Evolutionary conservation across 2,113 vertebrate genomes (phyloP).

Genomic region (Piprites chloris): DNA sequence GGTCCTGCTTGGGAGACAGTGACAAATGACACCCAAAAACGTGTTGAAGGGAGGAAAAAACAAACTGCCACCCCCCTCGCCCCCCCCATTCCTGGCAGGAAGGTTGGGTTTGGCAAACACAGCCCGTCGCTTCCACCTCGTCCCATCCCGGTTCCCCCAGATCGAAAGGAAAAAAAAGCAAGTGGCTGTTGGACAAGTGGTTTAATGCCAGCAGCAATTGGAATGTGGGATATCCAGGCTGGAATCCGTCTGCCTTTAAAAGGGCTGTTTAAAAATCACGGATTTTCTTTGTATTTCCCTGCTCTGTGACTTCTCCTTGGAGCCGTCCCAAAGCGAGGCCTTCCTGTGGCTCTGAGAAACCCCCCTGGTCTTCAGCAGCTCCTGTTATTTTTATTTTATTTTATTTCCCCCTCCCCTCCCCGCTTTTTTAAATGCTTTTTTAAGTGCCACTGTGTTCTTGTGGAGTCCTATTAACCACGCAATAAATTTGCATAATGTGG

Average conservation of each 20-base stretch:
- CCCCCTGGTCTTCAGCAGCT: background rate
- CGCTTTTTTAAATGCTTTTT: background rate
- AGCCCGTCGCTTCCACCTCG: rapidly evolving
- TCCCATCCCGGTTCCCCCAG: rapidly evolving
- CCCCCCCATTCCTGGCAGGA: background rate
- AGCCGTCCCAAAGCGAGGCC: background rate
- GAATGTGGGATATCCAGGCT: background rate
- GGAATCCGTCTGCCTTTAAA: background rate
- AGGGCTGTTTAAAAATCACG: background rate
- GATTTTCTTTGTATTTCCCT: background rate
- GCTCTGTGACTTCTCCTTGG: background rate
- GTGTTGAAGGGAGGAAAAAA: background rate
- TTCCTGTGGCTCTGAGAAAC: background rate
- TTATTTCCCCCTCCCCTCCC: background rate
- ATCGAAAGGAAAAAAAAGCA: background rate
- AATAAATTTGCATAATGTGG: slow-evolving; percentile 56
- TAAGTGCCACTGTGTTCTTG: slow-evolving; percentile 46
- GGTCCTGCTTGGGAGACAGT: background rate
- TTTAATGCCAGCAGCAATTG: background rate
- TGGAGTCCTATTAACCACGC: slow-evolving; percentile 44
- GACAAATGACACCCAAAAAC: background rate
- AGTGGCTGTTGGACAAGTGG: background rate
- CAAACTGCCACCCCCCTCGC: background rate
- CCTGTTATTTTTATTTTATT: background rate
- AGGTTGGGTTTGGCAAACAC: background rate